These are phyloP conservation scores for Alfaro cultratus DNA, from an alignment of 2,797 vertebrate genomes.

Conservation along the genomic window DNA sequence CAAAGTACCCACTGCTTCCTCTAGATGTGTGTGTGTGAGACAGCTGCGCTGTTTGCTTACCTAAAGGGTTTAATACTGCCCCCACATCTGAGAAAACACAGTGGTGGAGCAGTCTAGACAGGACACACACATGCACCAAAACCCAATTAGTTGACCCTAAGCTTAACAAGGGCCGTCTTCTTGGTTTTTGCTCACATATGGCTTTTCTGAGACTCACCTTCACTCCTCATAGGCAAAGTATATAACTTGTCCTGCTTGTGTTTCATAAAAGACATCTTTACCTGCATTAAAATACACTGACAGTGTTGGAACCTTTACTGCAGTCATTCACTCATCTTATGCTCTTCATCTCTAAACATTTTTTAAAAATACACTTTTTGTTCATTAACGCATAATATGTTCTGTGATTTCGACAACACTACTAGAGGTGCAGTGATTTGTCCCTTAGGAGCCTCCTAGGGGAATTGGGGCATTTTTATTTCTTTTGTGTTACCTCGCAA, in stretches of 20 bases:
- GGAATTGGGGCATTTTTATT: too few relatives aligned
- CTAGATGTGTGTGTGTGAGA: conserved; percentile 3
- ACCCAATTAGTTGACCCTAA: conserved; percentile 62
- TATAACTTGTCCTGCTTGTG: neutral
- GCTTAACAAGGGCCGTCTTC: conserved; percentile 30
- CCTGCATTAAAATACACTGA: neutral
- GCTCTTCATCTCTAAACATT: neutral
- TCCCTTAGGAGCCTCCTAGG: too few relatives aligned
- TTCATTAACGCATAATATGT: neutral
- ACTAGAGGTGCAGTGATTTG: neutral
- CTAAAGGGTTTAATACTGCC: conserved; percentile 34
- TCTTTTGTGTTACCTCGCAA: too few relatives aligned
- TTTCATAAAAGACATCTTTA: neutral
- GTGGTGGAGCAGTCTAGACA: conserved; percentile 49
- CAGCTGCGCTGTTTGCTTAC: conserved; percentile 47
- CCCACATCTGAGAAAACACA: conserved; percentile 70
- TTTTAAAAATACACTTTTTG: neutral
- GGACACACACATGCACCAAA: conserved; percentile 50
- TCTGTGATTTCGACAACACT: neutral
- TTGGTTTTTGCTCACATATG: conserved; percentile 7
- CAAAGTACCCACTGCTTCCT: neutral
- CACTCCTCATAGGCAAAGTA: neutral
- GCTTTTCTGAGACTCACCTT: neutral
- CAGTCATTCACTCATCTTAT: neutral
- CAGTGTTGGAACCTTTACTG: neutral